Evolutionary conservation across 2,888 invertebrate species (phyloP), one percentile per base, ranked within the genome.

Genomic region (Melieria crassipennis): DNA sequence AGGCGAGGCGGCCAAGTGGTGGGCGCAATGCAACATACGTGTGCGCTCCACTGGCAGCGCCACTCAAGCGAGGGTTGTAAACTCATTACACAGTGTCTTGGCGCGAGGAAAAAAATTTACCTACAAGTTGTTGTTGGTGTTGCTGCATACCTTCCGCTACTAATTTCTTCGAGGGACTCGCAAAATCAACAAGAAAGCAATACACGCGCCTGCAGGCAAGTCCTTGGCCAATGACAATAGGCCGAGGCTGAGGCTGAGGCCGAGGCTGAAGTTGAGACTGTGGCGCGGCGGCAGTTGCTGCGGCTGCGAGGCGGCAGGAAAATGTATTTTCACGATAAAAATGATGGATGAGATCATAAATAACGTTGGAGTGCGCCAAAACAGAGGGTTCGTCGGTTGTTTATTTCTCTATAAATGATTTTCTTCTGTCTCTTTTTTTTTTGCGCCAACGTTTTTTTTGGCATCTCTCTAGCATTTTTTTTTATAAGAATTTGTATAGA

Each of bases 281-380:
- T 30, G 30, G 30, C 30, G 30, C 30, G 30, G 30, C 30, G 30
- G 30, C 30, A 30, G 30, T 30, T 30, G 30, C 30, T 30, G 30
- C 30, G 30, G 30, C 30, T 30, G 30, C 30, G 5, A 46, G 11
- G 56, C 42, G 69, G 65, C 65, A 84, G 83, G 83, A 83, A 84
- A 84, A 85, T 83, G 84, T 86, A 84, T 85, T 85, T 85, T 83
- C 81, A 85, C 86, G 87, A 87, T 86, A 87, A 87, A 87, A 87
- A 87, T 87, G 87, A 87, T 86, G 85, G 82, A 87, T 87, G 87
- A 86, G 81, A 82, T 82, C 84, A 85, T 87, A 87, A 87, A 87
- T 87, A 84, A 86, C 83, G 79, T 80, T 83, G 79, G 83, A 84
- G 84, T 84, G 85, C 83, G 82, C 82, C 72, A 74, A 79, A 84